Base-by-base conservation (phyloP, 2,113 vertebrate species). In the Rallus limicola region DNA sequence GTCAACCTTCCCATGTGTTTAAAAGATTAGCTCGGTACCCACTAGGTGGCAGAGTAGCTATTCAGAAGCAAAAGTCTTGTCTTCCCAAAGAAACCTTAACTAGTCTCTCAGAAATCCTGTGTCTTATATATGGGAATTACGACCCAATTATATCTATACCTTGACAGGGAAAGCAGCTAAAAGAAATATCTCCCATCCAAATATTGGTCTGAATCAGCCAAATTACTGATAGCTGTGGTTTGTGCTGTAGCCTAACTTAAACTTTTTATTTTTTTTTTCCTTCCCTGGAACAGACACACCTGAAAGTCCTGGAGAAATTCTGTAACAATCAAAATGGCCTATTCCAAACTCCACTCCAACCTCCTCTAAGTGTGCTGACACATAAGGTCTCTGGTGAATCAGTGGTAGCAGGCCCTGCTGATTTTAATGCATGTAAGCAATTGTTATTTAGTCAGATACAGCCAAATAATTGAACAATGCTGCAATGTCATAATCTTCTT, bases 21-120 rank as follows among this genome's bases (percentile, higher is more conserved):
- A 42, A 63, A 76, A 75, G 34, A 50, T 24, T 4, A 60, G 52
- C 42, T 42, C n/a, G 82, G 46, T 33, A 34, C 8, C 92, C 97
- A 95, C 95, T 97, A 97, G 97, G 52, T 97, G 97, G 97, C 93
- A 94, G 26, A 94, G 67, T 15, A 87, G 92, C 29, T 86, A 82
- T 85, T 65, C 82, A 80, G 26, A 87, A 91, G 19, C n/a, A 65
- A 23, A 93, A 82, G 33, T 31, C 29, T 44, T 42, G 29, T 50
- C 40, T 59, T 38, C 0, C 9, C 24, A 79, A 78, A 8, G 82
- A 65, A 87, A 58, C 31, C 44, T 36, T 31, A 58, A 78, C 19
- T 16, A 36, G 53, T 25, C 6, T 82, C 21, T 82, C 25, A 53
- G 15, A 69, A 79, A 80, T 46, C 42, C 21, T 46, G 12, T 71